Conservation (phyloP, 1,140 invertebrate species). For the Andricus grossulariae region DNA sequence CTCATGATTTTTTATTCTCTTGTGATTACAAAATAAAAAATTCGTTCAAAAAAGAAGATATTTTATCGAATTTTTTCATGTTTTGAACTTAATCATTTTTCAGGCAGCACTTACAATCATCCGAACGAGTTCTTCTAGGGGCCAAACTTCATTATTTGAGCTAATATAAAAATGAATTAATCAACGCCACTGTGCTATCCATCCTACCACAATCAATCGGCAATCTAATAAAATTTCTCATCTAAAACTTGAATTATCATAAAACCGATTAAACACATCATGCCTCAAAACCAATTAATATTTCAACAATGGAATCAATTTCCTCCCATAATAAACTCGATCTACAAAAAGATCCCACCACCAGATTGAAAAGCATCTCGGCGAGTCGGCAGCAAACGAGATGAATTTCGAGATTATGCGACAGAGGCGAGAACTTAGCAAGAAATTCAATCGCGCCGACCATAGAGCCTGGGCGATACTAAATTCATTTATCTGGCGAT, state of each 20-base stretch:
- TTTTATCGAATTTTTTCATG: no score
- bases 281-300: not conserved
- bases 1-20: no score
- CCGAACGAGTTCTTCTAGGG: no score
- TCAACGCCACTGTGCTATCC: no score
- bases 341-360: constrained; percentile 14
- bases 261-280: not conserved
- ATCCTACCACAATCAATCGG: no score
- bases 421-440: constrained; percentile 23
- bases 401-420: constrained; percentile 24
- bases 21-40: no score
- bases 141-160: no score
- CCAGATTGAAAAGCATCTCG: constrained; percentile 20
- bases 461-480: constrained; percentile 15
- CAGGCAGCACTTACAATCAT: no score
- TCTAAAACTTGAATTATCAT: not conserved
- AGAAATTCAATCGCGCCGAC: constrained; percentile 27
- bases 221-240: no score
- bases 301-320: constrained; percentile 14
- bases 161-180: no score
- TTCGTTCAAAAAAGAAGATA: no score
- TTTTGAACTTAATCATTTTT: no score
- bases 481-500: constrained; percentile 31
- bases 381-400: constrained; percentile 6
- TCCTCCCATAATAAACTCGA: constrained; percentile 1